These are phyloP conservation scores for Drosophila engyochracea DNA, from an alignment of 2,888 invertebrate genomes.

Conservation along the genomic window DNA sequence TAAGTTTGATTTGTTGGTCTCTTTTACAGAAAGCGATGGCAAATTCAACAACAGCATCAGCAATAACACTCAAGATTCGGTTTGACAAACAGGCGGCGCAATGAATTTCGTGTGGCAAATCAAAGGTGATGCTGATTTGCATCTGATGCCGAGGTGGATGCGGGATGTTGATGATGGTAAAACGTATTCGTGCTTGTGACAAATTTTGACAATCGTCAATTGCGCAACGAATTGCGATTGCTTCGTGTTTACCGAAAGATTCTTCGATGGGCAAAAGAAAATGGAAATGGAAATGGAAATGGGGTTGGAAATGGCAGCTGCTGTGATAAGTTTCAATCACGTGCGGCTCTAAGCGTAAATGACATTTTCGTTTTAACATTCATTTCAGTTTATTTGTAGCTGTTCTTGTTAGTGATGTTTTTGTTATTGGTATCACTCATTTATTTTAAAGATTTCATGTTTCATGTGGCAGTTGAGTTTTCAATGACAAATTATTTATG, in stretches of 20 bases:
- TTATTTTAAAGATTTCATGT: slow-evolving; percentile 20
- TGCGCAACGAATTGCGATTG: slow-evolving; percentile 55
- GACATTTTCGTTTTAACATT: slow-evolving; percentile 60
- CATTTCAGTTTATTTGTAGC: slow-evolving; percentile 47
- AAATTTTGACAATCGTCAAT: slow-evolving; percentile 79
- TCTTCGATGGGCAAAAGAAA: slow-evolving; percentile 3
- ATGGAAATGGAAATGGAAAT: slow-evolving; percentile 29
- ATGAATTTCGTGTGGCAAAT: slow-evolving; percentile 50
- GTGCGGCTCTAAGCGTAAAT: slow-evolving; percentile 56
- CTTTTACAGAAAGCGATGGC: slow-evolving; percentile 35
- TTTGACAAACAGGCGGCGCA: slow-evolving; percentile 37
- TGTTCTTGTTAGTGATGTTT: slow-evolving; percentile 15
- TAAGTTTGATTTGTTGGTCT: slow-evolving; percentile 74
- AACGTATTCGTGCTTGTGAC: slow-evolving; percentile 70
- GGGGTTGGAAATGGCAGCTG: slow-evolving; percentile 43
- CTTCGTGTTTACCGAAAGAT: not conserved
- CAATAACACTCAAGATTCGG: slow-evolving; percentile 31
- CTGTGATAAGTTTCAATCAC: slow-evolving; percentile 67
- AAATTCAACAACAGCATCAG: slow-evolving; percentile 15
- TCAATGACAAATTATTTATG: slow-evolving; percentile 15
- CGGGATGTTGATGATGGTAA: slow-evolving; percentile 30
- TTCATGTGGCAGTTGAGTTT: not conserved
- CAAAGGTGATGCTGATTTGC: slow-evolving; percentile 51
- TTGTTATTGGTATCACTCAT: slow-evolving; percentile 23
- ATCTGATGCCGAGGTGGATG: slow-evolving; percentile 10